These are phyloP conservation scores for Pongo abelii DNA, from an alignment of 2,113 vertebrate species.

Conservation along the genomic window DNA sequence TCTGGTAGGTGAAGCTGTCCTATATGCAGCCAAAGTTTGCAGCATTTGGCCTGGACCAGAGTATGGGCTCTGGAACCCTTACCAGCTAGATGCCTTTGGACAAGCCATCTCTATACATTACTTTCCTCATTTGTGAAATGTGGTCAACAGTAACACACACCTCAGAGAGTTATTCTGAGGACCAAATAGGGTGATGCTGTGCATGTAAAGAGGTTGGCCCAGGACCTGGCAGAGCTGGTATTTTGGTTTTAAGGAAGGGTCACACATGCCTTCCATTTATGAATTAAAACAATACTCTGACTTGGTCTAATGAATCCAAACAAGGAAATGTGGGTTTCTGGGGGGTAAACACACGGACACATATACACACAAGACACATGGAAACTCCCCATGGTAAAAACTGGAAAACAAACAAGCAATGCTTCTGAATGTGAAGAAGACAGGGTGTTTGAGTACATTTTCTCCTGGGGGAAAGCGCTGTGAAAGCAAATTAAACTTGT, in stretches of 20 bases:
- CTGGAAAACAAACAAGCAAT: conserved; percentile 1
- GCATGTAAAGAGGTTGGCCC: not conserved
- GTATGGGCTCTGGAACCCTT: not conserved
- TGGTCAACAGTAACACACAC: not conserved
- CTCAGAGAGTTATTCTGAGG: not conserved
- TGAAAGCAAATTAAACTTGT: conserved; percentile 57
- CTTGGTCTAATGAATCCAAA: conserved; percentile 21
- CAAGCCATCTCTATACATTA: not conserved
- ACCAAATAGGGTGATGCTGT: not conserved
- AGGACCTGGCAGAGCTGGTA: not conserved
- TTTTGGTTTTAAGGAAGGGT: conserved; percentile 32
- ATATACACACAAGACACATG: not conserved
- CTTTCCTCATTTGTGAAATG: conserved; percentile 5
- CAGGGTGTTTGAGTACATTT: conserved; percentile 16
- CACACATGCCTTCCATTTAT: not conserved
- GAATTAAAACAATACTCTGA: not conserved
- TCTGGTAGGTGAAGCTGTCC: not conserved
- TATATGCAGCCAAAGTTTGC: not conserved
- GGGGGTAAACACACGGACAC: not conserved
- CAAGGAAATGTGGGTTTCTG: not conserved
- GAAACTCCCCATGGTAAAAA: conserved; percentile 45
- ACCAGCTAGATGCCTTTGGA: not conserved
- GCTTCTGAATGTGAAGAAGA: conserved; percentile 15
- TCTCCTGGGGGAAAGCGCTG: conserved; percentile 33
- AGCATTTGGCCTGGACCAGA: not conserved